Conservation (phyloP, 1,140 invertebrate genomes). For the Neodiprion lecontei region DNA sequence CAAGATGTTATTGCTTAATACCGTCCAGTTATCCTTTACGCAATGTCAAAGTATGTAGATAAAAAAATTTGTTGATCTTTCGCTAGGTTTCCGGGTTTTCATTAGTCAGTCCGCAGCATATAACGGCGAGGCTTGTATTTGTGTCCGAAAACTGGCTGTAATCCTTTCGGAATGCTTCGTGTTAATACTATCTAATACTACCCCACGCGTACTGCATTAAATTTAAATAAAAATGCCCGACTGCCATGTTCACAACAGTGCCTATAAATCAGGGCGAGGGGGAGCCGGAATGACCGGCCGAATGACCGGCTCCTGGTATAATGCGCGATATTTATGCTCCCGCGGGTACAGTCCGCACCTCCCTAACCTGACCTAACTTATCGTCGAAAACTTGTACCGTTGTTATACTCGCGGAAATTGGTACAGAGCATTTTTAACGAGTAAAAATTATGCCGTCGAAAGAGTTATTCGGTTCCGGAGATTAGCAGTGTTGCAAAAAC, state of each 20-base stretch:
- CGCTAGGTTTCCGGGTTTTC: neutral
- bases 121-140: neutral
- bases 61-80: neutral
- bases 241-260: conserved; percentile 56
- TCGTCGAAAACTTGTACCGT: neutral
- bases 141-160: neutral
- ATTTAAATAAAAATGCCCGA: conserved; percentile 63
- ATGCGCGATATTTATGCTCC: conserved; percentile 60
- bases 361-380: neutral
- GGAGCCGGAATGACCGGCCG: conserved; percentile 44
- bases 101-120: neutral
- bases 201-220: conserved; percentile 49
- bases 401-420: too few relatives aligned
- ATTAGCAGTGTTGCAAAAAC: too few relatives aligned
- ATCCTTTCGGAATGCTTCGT: conserved; percentile 5
- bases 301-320: conserved; percentile 42
- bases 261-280: conserved; percentile 55
- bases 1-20: too few relatives aligned
- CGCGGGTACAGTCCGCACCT: conserved; percentile 27
- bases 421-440: too few relatives aligned
- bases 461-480: too few relatives aligned
- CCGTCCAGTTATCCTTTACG: too few relatives aligned
- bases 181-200: neutral
- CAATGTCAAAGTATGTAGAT: too few relatives aligned
- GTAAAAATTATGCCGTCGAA: too few relatives aligned